These are phyloP conservation scores for Sinocyclocheilus grahami DNA, from an alignment of 2,113 vertebrate species.

Conservation along the genomic window DNA sequence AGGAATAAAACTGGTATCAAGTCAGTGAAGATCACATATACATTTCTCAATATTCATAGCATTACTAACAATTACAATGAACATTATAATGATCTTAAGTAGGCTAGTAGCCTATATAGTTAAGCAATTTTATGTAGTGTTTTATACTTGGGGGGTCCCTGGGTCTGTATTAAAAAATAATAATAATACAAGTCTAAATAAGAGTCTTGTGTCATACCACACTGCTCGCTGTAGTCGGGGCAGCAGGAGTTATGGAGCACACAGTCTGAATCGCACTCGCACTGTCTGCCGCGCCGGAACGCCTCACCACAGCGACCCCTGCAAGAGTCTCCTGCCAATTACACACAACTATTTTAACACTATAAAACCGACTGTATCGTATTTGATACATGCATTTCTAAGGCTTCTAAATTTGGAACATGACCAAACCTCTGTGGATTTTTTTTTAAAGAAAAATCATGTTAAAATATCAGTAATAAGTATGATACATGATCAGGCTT, in stretches of 20 bases:
- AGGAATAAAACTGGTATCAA: too few species aligned
- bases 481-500: too few species aligned
- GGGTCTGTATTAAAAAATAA: too few species aligned
- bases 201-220: constrained; percentile 61
- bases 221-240: constrained; percentile 75
- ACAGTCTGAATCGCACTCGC: constrained; percentile 86
- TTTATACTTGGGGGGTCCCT: background rate
- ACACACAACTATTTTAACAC: background rate
- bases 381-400: background rate
- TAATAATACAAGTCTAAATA: too few species aligned
- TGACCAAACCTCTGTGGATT: background rate
- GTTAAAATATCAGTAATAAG: too few species aligned
- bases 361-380: background rate
- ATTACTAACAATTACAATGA: too few species aligned
- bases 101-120: background rate
- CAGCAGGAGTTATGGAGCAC: constrained; percentile 82
- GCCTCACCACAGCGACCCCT: constrained; percentile 84
- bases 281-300: constrained; percentile 80
- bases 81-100: too few species aligned
- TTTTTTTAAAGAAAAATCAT: too few species aligned
- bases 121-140: background rate
- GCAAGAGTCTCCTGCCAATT: constrained; percentile 81
- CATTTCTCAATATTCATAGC: too few species aligned
- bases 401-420: background rate
- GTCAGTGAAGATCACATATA: too few species aligned